Percentiles rank a stretch among this genome's conserved stretches.
Evolutionary conservation across 2,888 invertebrate species (phyloP).

Genomic region (Tridacna gigas): DNA sequence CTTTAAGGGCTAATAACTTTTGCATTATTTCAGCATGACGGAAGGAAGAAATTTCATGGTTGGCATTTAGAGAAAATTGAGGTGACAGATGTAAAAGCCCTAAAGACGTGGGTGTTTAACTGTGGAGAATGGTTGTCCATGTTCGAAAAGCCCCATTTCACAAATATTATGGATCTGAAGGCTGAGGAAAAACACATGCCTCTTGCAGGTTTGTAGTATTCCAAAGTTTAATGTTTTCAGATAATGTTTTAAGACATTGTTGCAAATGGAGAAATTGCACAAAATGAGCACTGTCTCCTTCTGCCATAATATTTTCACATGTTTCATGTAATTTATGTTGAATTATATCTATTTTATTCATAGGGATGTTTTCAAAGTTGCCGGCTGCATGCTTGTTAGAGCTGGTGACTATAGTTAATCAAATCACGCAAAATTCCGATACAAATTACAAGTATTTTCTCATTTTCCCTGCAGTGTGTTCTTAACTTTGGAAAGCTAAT

Average conservation of each 20-base stretch:
- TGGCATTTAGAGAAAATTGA: slow-evolving; percentile 80
- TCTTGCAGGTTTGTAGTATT: slow-evolving; percentile 58
- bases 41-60: slow-evolving; percentile 72
- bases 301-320: background rate
- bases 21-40: slow-evolving; percentile 74
- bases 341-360: no score
- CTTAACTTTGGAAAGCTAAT: no score
- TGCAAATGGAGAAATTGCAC: background rate
- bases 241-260: background rate
- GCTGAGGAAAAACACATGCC: slow-evolving; percentile 70
- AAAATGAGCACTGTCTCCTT: background rate
- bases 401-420: background rate
- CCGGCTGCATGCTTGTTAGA: background rate
- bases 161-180: slow-evolving; percentile 69
- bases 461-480: no score
- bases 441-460: no score
- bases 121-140: slow-evolving; percentile 81
- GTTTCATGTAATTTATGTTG: no score
- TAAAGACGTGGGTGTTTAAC: slow-evolving; percentile 76
- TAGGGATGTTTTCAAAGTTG: background rate
- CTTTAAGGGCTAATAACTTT: no score
- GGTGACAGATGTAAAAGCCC: slow-evolving; percentile 74
- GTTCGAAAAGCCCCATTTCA: slow-evolving; percentile 66
- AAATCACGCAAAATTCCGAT: no score
- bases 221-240: background rate